Percentiles rank a stretch among this genome's conserved stretches.
These are phyloP conservation scores for Turdus rufiventris DNA, from an alignment of 2,113 vertebrate genomes.

Conservation along the genomic window DNA sequence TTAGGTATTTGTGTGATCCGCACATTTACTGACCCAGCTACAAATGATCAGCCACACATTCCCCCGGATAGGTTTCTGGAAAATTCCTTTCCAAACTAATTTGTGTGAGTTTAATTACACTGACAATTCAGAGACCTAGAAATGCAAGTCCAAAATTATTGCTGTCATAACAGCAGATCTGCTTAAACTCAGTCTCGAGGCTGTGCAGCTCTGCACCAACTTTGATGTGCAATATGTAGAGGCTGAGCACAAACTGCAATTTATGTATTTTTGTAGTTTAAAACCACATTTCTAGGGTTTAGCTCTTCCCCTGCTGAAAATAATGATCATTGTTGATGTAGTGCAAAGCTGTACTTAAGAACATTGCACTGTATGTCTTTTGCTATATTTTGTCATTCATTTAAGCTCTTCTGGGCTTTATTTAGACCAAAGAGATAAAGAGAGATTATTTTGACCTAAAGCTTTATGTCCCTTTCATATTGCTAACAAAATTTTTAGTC, in stretches of 20 bases:
- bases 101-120: neutral
- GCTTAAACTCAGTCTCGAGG: neutral
- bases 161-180: neutral
- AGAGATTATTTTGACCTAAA: slow-evolving; percentile 56
- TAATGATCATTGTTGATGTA: neutral
- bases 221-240: neutral
- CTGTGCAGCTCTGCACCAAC: neutral
- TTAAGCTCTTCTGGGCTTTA: slow-evolving; percentile 48
- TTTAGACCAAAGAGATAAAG: slow-evolving; percentile 48
- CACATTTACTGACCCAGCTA: neutral
- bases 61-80: neutral
- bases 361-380: slow-evolving; percentile 12
- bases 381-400: slow-evolving; percentile 21
- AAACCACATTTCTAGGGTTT: neutral
- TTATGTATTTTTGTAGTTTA: neutral
- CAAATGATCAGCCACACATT: neutral
- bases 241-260: neutral
- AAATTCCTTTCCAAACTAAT: neutral
- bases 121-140: slow-evolving; percentile 1
- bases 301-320: neutral
- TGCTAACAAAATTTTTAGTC: slow-evolving; percentile 50
- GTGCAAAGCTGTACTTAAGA: slow-evolving; percentile 13
- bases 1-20: neutral
- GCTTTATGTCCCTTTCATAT: slow-evolving; percentile 48
- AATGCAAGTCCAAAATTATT: neutral